These are phyloP conservation scores for Matsumurasca onukii DNA, from an alignment of 1,140 invertebrate species.

Conservation along the genomic window DNA sequence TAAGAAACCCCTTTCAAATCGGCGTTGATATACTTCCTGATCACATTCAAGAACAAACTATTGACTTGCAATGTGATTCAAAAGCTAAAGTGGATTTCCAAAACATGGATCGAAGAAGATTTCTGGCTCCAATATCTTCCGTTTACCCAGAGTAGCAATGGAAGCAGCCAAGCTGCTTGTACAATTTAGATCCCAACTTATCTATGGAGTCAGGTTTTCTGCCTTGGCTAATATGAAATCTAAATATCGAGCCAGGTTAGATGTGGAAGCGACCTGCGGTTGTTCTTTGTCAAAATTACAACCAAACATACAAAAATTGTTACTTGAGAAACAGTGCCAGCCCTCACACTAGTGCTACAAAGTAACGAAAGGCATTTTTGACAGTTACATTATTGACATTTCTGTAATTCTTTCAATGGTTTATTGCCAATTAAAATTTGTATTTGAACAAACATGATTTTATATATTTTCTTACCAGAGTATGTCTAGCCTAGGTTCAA, in stretches of 20 bases:
- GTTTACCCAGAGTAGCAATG: slow-evolving; percentile 28
- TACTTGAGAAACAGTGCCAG: slow-evolving; percentile 28
- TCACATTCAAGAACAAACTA: slow-evolving; percentile 5
- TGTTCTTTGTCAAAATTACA: slow-evolving; percentile 26
- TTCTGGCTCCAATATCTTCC: slow-evolving; percentile 26
- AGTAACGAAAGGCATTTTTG: not conserved
- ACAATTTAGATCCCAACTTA: slow-evolving; percentile 32
- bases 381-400: not conserved
- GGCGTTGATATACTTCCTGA: slow-evolving; percentile 18
- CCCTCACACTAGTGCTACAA: not conserved
- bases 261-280: not conserved
- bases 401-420: not conserved
- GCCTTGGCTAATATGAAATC: slow-evolving; percentile 28
- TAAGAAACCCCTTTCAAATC: not conserved
- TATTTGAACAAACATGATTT: not conserved
- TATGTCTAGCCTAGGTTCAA: not conserved
- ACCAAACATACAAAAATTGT: slow-evolving; percentile 18
- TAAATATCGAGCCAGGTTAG: slow-evolving; percentile 28
- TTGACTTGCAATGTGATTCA: not conserved
- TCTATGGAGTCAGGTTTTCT: slow-evolving; percentile 32
- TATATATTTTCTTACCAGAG: not conserved
- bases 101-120: slow-evolving; percentile 16
- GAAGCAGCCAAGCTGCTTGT: slow-evolving; percentile 22
- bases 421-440: not conserved
- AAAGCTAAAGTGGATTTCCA: slow-evolving; percentile 6